Evolutionary conservation across 2,113 vertebrate species (phyloP).

Genomic region (Himantopus leucocephalus): DNA sequence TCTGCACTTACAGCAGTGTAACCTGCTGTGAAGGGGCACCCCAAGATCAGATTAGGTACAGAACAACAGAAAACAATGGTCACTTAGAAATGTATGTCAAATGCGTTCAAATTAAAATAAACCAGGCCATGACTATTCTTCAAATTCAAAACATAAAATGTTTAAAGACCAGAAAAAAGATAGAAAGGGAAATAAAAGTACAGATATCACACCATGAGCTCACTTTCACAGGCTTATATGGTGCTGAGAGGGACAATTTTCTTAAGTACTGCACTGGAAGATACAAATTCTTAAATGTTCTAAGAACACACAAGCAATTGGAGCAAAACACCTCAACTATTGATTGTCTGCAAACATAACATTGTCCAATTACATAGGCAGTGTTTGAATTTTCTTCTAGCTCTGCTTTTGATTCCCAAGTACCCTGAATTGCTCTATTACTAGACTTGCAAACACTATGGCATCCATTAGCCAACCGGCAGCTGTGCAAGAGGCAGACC

Average conservation of each 20-base stretch:
- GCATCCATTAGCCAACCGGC: neutral
- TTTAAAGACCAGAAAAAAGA: neutral
- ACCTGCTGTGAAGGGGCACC: neutral
- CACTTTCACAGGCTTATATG: neutral
- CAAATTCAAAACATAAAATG: neutral
- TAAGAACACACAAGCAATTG: neutral
- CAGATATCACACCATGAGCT: neutral
- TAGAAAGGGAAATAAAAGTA: neutral
- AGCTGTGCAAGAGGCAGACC: neutral
- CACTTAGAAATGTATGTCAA: neutral
- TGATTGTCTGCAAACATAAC: neutral
- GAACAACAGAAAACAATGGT: neutral
- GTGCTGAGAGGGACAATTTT: neutral
- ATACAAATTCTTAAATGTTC: neutral
- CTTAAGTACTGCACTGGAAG: neutral
- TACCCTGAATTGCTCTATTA: neutral
- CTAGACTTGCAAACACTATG: neutral
- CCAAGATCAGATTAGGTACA: neutral
- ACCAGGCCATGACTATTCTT: neutral
- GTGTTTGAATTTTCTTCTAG: neutral
- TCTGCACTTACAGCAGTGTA: neutral
- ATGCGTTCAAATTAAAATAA: neutral
- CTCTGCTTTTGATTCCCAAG: neutral
- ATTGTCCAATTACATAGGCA: neutral
- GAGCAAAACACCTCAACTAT: neutral